Base-by-base conservation (phyloP, 2,888 invertebrate genomes). In the Melanargia galathea region DNA sequence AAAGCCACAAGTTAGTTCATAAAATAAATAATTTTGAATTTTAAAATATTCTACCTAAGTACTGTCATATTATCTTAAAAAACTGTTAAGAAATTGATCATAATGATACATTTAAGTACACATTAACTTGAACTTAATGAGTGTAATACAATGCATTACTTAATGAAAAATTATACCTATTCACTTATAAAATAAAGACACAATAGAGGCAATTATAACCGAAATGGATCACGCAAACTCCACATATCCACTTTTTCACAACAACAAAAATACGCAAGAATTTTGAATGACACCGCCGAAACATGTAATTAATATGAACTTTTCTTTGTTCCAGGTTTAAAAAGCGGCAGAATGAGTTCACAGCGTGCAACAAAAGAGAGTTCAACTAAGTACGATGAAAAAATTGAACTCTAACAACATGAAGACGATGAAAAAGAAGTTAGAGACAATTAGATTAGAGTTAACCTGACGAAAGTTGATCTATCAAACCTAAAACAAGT, bases 291-390 rank as follows among this genome's bases (percentile, higher is more conserved):
- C 60, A 78, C 79, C 78, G 77, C 82, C 75, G 79, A 80, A 80
- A 77, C 26, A 66, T 66, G 62, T 74, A 70, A 68, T 51, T 79
- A 76, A 80, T 65, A 35, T 59, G 71, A 72, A 77, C 73, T 69
- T 74, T 78, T 80, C 75, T 81, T 87, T 88, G 85, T 90, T 90
- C 66, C 88, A 90, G 90, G 75, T 78, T 13, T 68, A 70, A 76
- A 75, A 76, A 77, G 63, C 33, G 20, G 66, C 71, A 79, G 69
- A 75, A 80, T 79, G 79, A 74, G 62, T 73, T 72, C 67, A 51
- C 20, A 40, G 40, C 30, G 49, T 49, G 22, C 58, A n/a, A 45
- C 59, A 10, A 20, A 22, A 13, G n/a, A 13, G 13, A 40, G 35
- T 57, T 51, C 8, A 63, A 72, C 59, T 67, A 75, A 1, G 11